A percentile compares a stretch with the other conserved stretches of the same genome.
Evolutionary conservation across 2,888 invertebrate species (phyloP).

Genomic region (Sesia apiformis): DNA sequence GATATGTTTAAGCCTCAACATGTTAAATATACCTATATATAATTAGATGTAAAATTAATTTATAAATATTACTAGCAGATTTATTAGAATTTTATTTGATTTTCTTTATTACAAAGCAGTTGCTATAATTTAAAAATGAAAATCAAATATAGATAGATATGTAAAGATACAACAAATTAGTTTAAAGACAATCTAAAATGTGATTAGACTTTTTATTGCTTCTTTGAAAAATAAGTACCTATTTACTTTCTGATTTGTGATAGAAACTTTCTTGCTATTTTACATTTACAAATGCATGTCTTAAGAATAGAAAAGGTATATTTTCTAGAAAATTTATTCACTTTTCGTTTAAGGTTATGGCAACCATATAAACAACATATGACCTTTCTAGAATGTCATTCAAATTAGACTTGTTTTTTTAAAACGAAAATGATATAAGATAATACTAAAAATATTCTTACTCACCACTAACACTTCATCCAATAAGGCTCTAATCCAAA

Average conservation of each 20-base stretch:
- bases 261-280: too few species aligned
- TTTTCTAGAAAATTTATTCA: too few species aligned
- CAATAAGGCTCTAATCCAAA: constrained; percentile 29
- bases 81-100: not conserved
- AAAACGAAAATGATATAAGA: constrained; percentile 4
- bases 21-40: too few species aligned
- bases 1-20: too few species aligned
- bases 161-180: not conserved
- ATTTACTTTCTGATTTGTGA: too few species aligned
- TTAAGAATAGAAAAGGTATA: too few species aligned
- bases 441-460: constrained; percentile 14
- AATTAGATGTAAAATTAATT: too few species aligned
- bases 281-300: too few species aligned
- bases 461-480: constrained; percentile 65
- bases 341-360: too few species aligned
- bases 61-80: too few species aligned
- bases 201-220: too few species aligned
- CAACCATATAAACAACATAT: constrained; percentile 4
- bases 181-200: not conserved
- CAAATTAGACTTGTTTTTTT: constrained; percentile 19
- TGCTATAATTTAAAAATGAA: constrained; percentile 1
- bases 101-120: not conserved
- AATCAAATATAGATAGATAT: constrained; percentile 2
- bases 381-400: constrained; percentile 33
- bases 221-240: too few species aligned